Evolutionary conservation across 1,140 invertebrate genomes (phyloP).

Genomic region (Eurosta solidaginis): DNA sequence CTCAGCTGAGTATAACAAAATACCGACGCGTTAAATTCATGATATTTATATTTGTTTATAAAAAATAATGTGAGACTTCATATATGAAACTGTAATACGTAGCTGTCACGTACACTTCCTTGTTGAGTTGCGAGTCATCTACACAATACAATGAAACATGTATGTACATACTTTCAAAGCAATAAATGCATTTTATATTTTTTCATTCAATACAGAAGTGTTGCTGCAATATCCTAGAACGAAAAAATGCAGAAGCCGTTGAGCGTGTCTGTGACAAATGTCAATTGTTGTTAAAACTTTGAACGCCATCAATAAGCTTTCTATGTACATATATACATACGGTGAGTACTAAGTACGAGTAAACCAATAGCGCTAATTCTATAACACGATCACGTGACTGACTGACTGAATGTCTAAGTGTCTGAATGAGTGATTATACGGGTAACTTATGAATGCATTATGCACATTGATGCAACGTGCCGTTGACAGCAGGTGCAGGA

Average conservation of each 20-base stretch:
- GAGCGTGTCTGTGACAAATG: slow-evolving; percentile 22
- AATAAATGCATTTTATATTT: slow-evolving; percentile 7
- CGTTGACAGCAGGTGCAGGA: neutral
- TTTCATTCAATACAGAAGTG: neutral
- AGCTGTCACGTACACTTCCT: slow-evolving; percentile 11
- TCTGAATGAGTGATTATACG: neutral
- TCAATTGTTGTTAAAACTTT: neutral
- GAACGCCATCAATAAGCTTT: no score
- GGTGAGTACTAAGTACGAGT: neutral
- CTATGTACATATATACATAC: no score
- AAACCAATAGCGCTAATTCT: neutral
- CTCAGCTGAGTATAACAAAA: no score
- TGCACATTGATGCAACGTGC: neutral
- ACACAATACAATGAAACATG: neutral
- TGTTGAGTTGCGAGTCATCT: neutral
- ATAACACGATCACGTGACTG: slow-evolving; percentile 7
- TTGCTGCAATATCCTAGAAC: neutral
- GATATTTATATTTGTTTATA: no score
- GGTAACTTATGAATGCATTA: neutral
- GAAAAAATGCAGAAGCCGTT: slow-evolving; percentile 23
- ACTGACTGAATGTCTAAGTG: neutral
- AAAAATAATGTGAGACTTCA: no score
- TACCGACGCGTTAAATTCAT: no score
- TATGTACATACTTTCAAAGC: neutral
- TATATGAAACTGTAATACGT: neutral